Percentiles rank a stretch among this genome's conserved stretches.
phyloP scores from a whole-genome alignment of 2,113 vertebrate genomes.

The Brachyhypopomus gauderio region DNA sequence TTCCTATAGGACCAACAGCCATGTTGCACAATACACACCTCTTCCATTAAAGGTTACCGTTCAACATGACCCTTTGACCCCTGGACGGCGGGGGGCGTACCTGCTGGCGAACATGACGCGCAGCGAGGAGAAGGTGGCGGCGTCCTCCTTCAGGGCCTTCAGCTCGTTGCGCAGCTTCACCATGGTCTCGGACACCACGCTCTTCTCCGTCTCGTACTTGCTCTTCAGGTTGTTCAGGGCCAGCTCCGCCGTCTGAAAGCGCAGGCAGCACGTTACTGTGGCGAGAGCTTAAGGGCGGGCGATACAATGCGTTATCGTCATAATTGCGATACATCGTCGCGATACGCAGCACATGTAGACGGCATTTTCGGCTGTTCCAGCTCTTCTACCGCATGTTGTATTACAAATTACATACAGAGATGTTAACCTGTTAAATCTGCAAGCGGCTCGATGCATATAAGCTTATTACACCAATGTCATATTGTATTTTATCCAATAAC shows the following conservation, averaged over 20 bases:
- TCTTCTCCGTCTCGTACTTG: conserved; percentile 83
- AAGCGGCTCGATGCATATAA: no score
- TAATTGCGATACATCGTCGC: no score
- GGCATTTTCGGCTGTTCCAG: no score
- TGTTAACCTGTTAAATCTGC: no score
- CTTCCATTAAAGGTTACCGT: neutral
- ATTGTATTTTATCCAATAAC: no score
- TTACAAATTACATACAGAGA: no score
- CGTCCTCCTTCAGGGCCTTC: conserved; percentile 83
- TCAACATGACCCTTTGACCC: conserved; percentile 4
- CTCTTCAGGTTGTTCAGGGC: conserved; percentile 83
- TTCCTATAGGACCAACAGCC: no score
- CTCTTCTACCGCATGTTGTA: no score
- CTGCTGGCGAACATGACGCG: conserved; percentile 84
- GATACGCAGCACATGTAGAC: no score
- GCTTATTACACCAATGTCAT: no score
- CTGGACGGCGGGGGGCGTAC: conserved; percentile 54
- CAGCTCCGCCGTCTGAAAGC: conserved; percentile 78
- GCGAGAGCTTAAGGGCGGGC: no score
- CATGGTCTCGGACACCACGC: conserved; percentile 82
- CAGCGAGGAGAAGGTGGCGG: conserved; percentile 84
- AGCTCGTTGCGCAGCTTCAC: conserved; percentile 82
- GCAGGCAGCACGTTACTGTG: neutral
- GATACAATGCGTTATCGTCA: no score
- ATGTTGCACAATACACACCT: neutral